Base-by-base conservation (phyloP, 2,888 invertebrate genomes). In the Pyralis farinalis region DNA sequence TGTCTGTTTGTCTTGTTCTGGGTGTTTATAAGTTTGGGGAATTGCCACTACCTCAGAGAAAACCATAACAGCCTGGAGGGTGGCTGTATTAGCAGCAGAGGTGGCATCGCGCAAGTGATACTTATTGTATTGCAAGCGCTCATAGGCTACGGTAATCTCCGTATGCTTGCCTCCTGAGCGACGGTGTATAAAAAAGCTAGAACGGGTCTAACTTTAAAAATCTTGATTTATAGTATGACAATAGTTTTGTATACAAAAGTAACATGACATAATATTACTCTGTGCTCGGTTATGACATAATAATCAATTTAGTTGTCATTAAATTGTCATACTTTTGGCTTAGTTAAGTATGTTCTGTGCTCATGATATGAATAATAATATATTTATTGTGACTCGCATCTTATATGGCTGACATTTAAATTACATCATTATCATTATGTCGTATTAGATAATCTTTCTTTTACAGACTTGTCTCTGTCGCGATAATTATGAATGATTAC, bases 311-410 rank as follows among this genome's bases (percentile, higher is more conserved):
- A 2, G 21, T 34, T 20, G 25, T 16, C 33, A 41, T 44, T 38
- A 36, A 22, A 25, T 31, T 40, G 20, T 22, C 25, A 32, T 16
- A 22, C 8, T 31, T 16, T 12, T n/a, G 11, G 7, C 27, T 38
- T 1, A 29, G 27, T 38, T 25, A 36, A 36, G 34, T 39, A 28
- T 30, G 21, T 40, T 42, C 11, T 8, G 12, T 9, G 39, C 11
- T 34, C 37, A 20, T 31, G 41, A 9, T 29, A 34, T 37, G 49
- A 44, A 44, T 49, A 37, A 37, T 34, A 43, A 48, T 39, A 16
- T 10, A 20, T 16, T 3, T 35, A 31, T 37, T 37, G 20, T 22
- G 16, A 16, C 16, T 16, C 16, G 8, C 12, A 20, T 10, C 27
- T 9, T 33, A 27, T 12, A 30, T 9, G 9, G 37, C 25, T 12